phyloP scores from a whole-genome alignment of 2,888 invertebrate species.

The Trissonchulus sp. region DNA sequence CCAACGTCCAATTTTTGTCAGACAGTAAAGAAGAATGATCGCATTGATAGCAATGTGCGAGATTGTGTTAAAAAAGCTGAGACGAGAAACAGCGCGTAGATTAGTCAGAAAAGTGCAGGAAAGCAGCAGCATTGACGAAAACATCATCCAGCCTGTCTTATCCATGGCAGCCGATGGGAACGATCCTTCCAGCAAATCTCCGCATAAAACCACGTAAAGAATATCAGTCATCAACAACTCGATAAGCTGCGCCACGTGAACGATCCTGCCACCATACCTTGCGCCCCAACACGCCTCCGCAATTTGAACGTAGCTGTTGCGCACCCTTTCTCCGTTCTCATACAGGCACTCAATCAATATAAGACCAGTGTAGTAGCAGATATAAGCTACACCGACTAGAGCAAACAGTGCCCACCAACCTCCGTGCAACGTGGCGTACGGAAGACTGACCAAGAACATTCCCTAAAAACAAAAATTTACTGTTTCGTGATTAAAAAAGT shows the following conservation, averaged over 20 bases:
- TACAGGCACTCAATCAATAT: constrained; percentile 95
- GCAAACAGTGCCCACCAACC: constrained; percentile 98
- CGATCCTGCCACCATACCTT: constrained; percentile 77
- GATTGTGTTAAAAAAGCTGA: constrained; percentile 98
- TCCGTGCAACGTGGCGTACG: constrained; percentile 95
- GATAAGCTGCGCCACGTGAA: constrained; percentile 80
- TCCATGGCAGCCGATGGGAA: constrained; percentile 75
- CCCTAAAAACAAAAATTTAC: too few relatives aligned
- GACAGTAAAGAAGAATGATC: constrained; percentile 88
- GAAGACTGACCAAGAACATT: constrained; percentile 98
- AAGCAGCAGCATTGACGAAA: constrained; percentile 80
- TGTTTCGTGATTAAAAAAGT: too few relatives aligned
- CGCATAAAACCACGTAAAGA: constrained; percentile 93
- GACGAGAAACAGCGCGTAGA: constrained; percentile 79
- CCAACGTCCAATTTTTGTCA: constrained; percentile 85
- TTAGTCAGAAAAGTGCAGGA: constrained; percentile 73
- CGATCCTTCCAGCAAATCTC: constrained; percentile 74
- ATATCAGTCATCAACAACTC: constrained; percentile 99
- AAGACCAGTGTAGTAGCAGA: constrained; percentile 98
- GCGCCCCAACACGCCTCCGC: constrained; percentile 90
- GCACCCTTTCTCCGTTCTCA: constrained; percentile 68
- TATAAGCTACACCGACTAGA: constrained; percentile 92
- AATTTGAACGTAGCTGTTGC: constrained; percentile 87
- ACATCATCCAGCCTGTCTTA: constrained; percentile 95
- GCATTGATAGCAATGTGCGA: constrained; percentile 95